Base-by-base conservation (phyloP, 2,113 vertebrate genomes). In the Sinosuthora webbiana region DNA sequence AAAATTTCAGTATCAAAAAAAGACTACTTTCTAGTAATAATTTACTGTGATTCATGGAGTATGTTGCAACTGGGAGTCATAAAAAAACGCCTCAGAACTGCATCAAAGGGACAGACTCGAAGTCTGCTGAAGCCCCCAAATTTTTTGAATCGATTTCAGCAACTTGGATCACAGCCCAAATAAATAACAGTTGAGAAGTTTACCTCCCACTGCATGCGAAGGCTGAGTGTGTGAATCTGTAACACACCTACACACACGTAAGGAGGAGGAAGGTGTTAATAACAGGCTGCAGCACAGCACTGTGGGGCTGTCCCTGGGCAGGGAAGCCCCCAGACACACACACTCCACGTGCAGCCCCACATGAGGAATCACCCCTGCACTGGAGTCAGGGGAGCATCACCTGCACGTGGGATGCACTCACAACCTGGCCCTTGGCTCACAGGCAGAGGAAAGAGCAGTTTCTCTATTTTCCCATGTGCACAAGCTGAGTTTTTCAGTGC, bases 321-420 rank as follows among this genome's bases (percentile, higher is more conserved):
- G 67, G 63, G 45, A n/a, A 75, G 13, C 23, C 13, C 76, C 37
- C 31, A 84, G 62, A 59, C 39, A 37, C 11, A 37, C 11, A 52
- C 2, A 22, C 4, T n/a, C 9, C 4, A 22, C 25, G 4, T 41
- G 84, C 87, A 93, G 55, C 20, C 56, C 31, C 55, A 69, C 0
- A 0, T 1, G 3, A 88, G 57, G 68, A 82, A 62, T 16, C 0
- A 0, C 6, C 23, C 78, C 64, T 11, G 42, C 30, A 50, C 18
- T 1, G 44, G 31, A 67, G 70, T 45, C 47, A 75, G 17, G 0
- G 33, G 22, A 68, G 80, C 49, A 55, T n/a, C 62, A 31, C 35
- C 62, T 45, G 70, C 4, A 3, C 17, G 1, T 6, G 17, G 31
- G 15, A 37, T 5, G 50, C 45, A 33, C 1, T 1, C 12, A 39